These are phyloP conservation scores for Icerya purchasi DNA, from an alignment of 2,888 invertebrate species.

Conservation along the genomic window DNA sequence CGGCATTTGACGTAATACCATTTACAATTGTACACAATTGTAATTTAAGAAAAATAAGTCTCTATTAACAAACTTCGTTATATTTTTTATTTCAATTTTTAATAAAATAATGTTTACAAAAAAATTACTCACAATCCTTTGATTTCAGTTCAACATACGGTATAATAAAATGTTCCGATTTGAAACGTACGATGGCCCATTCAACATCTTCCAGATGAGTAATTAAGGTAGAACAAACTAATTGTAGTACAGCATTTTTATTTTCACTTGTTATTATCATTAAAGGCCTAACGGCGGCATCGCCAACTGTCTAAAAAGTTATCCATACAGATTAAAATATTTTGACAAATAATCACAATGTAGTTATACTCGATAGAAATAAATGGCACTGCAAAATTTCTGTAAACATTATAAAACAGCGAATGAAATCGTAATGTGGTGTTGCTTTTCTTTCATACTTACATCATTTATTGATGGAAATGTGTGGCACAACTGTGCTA, in stretches of 20 bases:
- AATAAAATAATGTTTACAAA: too few relatives aligned
- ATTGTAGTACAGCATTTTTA: conserved; percentile 15
- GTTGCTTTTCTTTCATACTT: conserved; percentile 15
- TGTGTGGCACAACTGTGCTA: conserved; percentile 25
- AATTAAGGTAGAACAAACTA: conserved; percentile 16
- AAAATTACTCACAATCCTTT: too few relatives aligned
- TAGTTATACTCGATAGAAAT: too few relatives aligned
- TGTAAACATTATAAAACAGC: too few relatives aligned
- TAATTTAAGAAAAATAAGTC: too few relatives aligned
- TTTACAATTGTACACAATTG: too few relatives aligned
- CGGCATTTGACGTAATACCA: too few relatives aligned
- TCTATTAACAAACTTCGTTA: too few relatives aligned
- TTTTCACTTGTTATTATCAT: conserved; percentile 16
- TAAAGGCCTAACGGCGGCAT: conserved; percentile 16
- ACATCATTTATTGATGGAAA: conserved; percentile 29
- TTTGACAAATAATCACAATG: too few relatives aligned
- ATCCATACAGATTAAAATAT: too few relatives aligned
- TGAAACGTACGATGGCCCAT: conserved; percentile 25
- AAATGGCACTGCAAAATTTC: too few relatives aligned
- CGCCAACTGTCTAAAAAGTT: conserved; percentile 16
- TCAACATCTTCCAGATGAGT: conserved; percentile 26
- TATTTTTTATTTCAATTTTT: too few relatives aligned
- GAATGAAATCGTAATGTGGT: not conserved
- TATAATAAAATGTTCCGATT: conserved; percentile 23
- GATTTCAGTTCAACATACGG: conserved; percentile 7